Evolutionary conservation across 2,113 vertebrate species (phyloP).

Genomic region (Chionis minor): DNA sequence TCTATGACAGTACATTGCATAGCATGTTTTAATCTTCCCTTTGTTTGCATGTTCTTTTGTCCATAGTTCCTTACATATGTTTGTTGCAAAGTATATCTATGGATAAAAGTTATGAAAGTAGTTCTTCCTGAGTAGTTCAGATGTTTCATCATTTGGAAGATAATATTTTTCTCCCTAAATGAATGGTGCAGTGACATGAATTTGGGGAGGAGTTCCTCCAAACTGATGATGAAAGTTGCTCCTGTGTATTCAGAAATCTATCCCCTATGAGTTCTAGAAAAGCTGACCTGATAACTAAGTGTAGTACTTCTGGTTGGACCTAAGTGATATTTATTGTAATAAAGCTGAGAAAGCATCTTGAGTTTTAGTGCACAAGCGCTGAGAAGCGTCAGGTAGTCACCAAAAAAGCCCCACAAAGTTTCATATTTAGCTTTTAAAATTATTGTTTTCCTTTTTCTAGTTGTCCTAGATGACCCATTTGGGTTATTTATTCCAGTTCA

Average conservation of each 20-base stretch:
- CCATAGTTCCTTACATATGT: not conserved
- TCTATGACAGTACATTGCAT: not conserved
- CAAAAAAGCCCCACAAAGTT: not conserved
- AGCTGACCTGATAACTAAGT: not conserved
- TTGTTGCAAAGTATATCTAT: not conserved
- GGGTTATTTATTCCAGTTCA: not conserved
- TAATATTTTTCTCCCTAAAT: not conserved
- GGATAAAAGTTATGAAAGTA: not conserved
- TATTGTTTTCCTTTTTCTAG: not conserved
- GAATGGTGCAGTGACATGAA: not conserved
- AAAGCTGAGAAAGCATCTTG: not conserved
- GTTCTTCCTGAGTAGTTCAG: not conserved
- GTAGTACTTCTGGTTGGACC: not conserved
- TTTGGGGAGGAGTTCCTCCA: not conserved
- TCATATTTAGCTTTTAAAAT: not conserved
- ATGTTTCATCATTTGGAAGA: not conserved
- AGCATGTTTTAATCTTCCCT: not conserved
- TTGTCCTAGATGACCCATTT: not conserved
- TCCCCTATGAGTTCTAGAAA: not conserved
- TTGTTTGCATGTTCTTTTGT: not conserved
- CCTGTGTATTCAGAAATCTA: not conserved
- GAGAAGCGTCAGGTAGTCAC: not conserved
- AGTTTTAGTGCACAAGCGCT: not conserved
- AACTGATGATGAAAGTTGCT: not conserved
- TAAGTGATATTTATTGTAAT: not conserved